Evolutionary conservation across 1,140 invertebrate species (phyloP), one percentile per base, ranked within the genome.

Genomic region (Ips typographus): DNA sequence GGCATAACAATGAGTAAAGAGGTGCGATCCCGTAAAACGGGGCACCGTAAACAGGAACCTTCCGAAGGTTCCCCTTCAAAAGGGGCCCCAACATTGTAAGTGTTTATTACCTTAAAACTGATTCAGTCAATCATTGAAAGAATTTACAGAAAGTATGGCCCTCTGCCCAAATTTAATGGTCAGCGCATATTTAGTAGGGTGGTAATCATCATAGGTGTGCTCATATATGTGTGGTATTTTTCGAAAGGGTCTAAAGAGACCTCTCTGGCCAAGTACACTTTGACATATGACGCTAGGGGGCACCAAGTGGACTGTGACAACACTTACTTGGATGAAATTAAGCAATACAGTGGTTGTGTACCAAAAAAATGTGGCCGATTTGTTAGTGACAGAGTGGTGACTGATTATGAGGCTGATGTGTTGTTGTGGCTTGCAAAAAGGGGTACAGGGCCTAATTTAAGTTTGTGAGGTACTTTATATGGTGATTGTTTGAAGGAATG

Each of bases 361-460:
- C 90, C 91, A 3, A 84, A 87, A 74, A 85, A 86, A 76, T 95
- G 93, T 83, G 91, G 91, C 4, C 84, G 93, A 76, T 84, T 89
- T 75, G 88, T 94, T 2, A 88, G 87, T 55, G 93, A 95, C 80
- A 86, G 86, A 75, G 78, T 94, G 39, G 83, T 94, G 3, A 84
- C 87, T 2, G 75, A 81, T 2, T 80, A 82, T 58, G 92, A 94
- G 82, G 86, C 85, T 4, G 84, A 88, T 65, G 81, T 86, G 56
- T 78, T 95, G 3, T 79, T 91, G 40, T 83, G 84, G 75, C 82
- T 93, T 66, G 90, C 88, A 2, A 84, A 86, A 73, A 87, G 83
- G 78, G 74, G 75, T 77, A 70, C 44, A 36, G 37, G 6, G 6
- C 4, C 5, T 7, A 37, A 37, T 38, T 6, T 55, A 5, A 55